These are phyloP conservation scores for Pyrocoelia pectoralis DNA, from an alignment of 2,888 invertebrate genomes.

Conservation along the genomic window DNA sequence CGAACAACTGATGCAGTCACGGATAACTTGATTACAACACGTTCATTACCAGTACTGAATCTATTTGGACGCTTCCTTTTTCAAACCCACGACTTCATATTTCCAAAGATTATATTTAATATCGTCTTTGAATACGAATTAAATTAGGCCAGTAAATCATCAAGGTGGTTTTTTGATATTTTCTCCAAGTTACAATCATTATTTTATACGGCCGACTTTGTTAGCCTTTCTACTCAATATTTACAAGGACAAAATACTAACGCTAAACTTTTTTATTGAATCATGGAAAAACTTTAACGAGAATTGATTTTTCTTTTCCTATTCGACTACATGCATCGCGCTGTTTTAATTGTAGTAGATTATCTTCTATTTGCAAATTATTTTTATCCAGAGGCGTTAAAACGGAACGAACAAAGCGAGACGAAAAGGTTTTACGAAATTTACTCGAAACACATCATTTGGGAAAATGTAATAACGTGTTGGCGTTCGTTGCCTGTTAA, in stretches of 20 bases:
- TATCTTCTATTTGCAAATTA: neutral
- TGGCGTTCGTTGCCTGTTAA: constrained; percentile 6
- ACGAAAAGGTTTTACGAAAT: neutral
- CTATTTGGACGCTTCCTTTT: neutral
- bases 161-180: constrained; percentile 6
- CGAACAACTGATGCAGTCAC: constrained; percentile 6
- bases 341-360: neutral
- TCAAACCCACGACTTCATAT: neutral
- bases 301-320: constrained; percentile 3
- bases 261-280: neutral
- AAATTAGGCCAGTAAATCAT: neutral
- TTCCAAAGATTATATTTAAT: neutral
- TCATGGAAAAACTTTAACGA: neutral
- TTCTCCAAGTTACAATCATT: neutral
- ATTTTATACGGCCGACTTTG: neutral
- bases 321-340: too few species aligned
- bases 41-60: neutral
- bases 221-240: neutral
- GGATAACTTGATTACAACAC: constrained; percentile 11
- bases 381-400: neutral
- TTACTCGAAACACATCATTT: neutral
- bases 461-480: constrained; percentile 6
- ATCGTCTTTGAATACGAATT: neutral
- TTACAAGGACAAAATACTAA: constrained; percentile 5
- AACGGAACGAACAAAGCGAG: neutral